phyloP scores from a whole-genome alignment of 2,113 vertebrate genomes.

The Sinocyclocheilus rhinocerous region DNA sequence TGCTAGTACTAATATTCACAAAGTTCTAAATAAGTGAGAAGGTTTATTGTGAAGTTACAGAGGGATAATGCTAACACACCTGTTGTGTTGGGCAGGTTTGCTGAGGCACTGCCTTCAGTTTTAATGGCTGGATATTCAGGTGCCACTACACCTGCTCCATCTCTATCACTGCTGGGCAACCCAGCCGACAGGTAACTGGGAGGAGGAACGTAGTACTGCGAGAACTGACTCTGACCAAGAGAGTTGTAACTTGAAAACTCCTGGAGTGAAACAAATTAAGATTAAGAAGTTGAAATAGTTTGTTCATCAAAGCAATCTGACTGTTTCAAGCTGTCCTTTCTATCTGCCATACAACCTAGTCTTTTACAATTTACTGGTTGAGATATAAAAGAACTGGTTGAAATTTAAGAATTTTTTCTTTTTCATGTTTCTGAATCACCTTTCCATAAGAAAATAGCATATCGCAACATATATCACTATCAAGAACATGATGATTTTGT shows the following conservation, averaged over 20 bases:
- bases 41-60: neutral
- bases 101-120: conserved; percentile 73
- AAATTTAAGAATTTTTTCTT: neutral
- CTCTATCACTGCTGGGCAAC: conserved; percentile 74
- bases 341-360: neutral
- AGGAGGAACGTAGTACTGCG: conserved; percentile 85
- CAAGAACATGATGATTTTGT: neutral
- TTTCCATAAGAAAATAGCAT: neutral
- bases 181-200: conserved; percentile 83
- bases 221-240: conserved; percentile 89
- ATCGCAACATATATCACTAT: neutral
- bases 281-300: neutral
- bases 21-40: neutral
- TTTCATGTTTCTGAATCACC: neutral
- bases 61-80: conserved; percentile 54
- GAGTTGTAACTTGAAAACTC: conserved; percentile 91
- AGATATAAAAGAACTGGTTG: neutral
- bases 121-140: conserved; percentile 79
- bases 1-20: neutral
- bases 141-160: conserved; percentile 64
- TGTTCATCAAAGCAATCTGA: neutral
- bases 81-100: conserved; percentile 67
- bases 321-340: neutral
- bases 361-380: neutral
- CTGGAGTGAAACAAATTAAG: conserved; percentile 55